Evolutionary conservation across 2,113 vertebrate species (phyloP).

Genomic region (Eulemur macaco): DNA sequence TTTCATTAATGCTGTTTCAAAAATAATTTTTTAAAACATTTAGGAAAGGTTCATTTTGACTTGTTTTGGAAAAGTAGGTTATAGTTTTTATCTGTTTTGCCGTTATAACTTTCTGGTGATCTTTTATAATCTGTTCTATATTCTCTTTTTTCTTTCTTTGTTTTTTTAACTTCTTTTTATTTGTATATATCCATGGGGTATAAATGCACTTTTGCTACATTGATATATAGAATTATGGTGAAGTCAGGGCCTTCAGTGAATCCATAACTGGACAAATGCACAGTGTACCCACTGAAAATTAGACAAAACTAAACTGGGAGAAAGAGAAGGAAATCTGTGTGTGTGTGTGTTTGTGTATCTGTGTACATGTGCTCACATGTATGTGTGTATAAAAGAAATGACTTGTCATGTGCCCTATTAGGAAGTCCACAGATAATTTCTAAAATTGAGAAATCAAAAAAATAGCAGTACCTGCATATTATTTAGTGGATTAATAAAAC

Average conservation of each 20-base stretch:
- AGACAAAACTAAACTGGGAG: neutral
- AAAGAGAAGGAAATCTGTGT: neutral
- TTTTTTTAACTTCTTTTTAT: too few species aligned
- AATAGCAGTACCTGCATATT: neutral
- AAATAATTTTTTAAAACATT: neutral
- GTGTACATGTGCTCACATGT: neutral
- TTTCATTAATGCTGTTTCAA: slow-evolving; percentile 15
- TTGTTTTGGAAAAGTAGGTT: neutral
- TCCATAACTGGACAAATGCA: too few species aligned
- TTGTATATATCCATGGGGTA: too few species aligned
- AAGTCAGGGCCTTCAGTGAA: too few species aligned
- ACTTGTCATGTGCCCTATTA: neutral
- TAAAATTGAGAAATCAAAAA: neutral
- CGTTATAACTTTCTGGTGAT: neutral
- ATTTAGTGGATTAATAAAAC: neutral
- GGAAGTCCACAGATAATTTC: neutral
- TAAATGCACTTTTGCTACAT: too few species aligned
- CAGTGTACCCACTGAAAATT: too few species aligned
- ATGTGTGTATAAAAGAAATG: neutral
- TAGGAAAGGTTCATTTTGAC: neutral
- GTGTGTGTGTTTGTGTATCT: neutral
- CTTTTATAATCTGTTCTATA: neutral
- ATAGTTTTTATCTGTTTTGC: neutral
- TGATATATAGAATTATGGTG: too few species aligned
- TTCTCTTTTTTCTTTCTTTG: neutral